Evolutionary conservation across 2,888 invertebrate species (phyloP).

Genomic region (Trichogramma dendrolimi): DNA sequence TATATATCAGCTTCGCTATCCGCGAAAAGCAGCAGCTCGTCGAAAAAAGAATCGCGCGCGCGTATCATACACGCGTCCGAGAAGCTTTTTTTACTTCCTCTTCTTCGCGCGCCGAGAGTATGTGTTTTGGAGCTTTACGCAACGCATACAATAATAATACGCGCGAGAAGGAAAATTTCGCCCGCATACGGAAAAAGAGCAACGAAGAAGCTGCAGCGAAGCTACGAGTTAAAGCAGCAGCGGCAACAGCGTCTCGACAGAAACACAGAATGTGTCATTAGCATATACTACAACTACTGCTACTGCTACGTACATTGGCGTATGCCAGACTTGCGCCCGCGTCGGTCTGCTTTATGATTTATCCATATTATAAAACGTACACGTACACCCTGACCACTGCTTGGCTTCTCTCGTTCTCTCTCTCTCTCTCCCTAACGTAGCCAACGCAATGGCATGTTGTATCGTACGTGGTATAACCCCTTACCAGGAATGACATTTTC

Average conservation of each 20-base stretch:
- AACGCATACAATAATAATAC: no score
- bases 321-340: not conserved
- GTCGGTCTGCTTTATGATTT: slow-evolving; percentile 43
- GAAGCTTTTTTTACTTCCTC: no score
- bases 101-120: not conserved
- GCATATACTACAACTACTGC: slow-evolving; percentile 32
- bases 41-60: slow-evolving; percentile 14
- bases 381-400: not conserved
- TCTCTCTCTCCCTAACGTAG: not conserved
- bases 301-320: no score
- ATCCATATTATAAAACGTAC: slow-evolving; percentile 30
- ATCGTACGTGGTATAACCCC: no score
- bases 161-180: slow-evolving; percentile 19
- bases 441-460: not conserved
- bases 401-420: slow-evolving; percentile 2
- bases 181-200: not conserved
- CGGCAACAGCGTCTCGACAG: slow-evolving; percentile 13
- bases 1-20: no score
- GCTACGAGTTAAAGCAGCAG: slow-evolving; percentile 1
- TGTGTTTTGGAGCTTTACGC: no score
- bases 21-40: no score
- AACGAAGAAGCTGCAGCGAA: slow-evolving; percentile 1
- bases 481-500: no score
- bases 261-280: slow-evolving; percentile 43
- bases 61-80: not conserved